Evolutionary conservation across 2,888 invertebrate species (phyloP).

Genomic region (Rhamphomyia laevipes): DNA sequence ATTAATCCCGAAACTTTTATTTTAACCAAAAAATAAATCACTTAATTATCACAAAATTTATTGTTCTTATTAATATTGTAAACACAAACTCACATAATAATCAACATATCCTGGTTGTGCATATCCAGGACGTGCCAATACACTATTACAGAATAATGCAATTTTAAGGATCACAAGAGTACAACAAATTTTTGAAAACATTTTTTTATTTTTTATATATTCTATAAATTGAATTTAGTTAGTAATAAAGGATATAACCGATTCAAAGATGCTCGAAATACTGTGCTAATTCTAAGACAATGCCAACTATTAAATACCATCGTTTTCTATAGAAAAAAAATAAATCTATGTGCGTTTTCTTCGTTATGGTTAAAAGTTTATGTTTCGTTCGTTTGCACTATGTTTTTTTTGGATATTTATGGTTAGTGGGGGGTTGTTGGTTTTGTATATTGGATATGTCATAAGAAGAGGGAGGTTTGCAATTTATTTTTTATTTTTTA

Average conservation of each 20-base stretch:
- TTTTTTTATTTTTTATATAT: slow-evolving; percentile 6
- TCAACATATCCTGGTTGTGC: slow-evolving; percentile 40
- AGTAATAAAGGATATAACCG: slow-evolving; percentile 30
- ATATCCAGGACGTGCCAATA: slow-evolving; percentile 36
- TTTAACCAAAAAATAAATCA: too few species aligned
- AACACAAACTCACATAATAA: slow-evolving; percentile 46
- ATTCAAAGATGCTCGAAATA: slow-evolving; percentile 35
- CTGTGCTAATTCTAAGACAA: slow-evolving; percentile 36
- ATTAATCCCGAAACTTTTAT: too few species aligned
- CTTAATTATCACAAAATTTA: too few species aligned
- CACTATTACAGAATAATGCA: slow-evolving; percentile 26
- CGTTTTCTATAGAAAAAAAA: not conserved
- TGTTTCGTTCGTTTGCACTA: too few species aligned
- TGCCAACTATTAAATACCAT: slow-evolving; percentile 26
- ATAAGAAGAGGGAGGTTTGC: too few species aligned
- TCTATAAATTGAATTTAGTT: slow-evolving; percentile 20
- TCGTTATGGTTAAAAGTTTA: too few species aligned
- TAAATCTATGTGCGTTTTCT: too few species aligned
- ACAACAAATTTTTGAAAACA: slow-evolving; percentile 25
- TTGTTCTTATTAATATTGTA: not conserved
- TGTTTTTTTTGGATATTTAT: too few species aligned
- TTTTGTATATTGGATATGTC: too few species aligned
- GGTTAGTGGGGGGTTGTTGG: too few species aligned
- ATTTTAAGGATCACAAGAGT: slow-evolving; percentile 27
- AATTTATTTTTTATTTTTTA: too few species aligned